phyloP scores from a whole-genome alignment of 2,113 vertebrate species.

The Phylloscopus whistleri region DNA sequence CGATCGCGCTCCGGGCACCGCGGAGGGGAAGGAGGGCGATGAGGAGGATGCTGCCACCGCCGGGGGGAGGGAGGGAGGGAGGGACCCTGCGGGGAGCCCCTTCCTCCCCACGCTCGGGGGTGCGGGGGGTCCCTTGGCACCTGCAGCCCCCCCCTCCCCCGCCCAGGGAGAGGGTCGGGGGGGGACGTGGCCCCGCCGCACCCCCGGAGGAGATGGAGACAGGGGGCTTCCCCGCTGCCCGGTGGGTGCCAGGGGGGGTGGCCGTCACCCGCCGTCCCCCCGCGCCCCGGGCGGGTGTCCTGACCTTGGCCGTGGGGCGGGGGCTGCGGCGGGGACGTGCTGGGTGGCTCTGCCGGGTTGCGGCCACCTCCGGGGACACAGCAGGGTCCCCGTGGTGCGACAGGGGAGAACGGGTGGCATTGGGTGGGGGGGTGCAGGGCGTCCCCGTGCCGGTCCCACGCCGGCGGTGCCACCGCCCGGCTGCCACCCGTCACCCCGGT shows the following conservation, averaged over 20 bases:
- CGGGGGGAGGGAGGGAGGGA: background rate
- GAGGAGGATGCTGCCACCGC: background rate
- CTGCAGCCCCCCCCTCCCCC: background rate
- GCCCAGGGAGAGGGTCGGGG: background rate
- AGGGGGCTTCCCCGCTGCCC: background rate
- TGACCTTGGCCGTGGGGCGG: slow-evolving; percentile 16
- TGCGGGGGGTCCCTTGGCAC: background rate
- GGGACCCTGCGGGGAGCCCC: background rate
- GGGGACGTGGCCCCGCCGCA: background rate
- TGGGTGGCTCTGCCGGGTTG: background rate
- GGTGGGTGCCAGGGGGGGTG: background rate
- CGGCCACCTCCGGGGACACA: background rate
- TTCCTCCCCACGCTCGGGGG: background rate
- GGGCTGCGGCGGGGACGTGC: background rate
- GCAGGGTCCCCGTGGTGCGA: background rate
- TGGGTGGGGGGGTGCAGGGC: background rate
- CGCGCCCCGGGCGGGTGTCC: background rate
- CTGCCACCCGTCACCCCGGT: background rate
- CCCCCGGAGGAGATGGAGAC: background rate
- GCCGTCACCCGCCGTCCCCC: background rate
- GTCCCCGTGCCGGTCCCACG: background rate
- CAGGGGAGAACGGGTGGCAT: background rate
- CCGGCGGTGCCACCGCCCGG: background rate
- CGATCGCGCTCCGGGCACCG: background rate
- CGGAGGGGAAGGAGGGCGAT: background rate